These are phyloP conservation scores for Apistogramma diplotaenia DNA, from an alignment of 2,113 vertebrate genomes.

Conservation along the genomic window DNA sequence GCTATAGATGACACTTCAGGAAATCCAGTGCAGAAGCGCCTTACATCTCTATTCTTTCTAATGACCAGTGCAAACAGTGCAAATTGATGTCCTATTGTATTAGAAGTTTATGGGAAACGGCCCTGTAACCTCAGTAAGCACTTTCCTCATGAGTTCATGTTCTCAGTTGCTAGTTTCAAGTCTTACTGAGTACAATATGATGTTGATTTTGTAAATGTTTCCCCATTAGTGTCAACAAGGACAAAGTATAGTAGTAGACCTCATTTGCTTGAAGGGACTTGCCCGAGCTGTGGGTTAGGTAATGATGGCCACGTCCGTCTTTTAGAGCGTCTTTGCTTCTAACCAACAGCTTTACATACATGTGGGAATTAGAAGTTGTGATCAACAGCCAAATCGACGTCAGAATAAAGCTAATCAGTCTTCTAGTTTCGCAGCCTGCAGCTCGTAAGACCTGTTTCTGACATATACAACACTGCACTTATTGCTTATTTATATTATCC, in stretches of 20 bases:
- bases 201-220: neutral
- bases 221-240: neutral
- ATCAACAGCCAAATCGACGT: neutral
- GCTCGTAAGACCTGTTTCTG: neutral
- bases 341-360: neutral
- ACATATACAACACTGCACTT: neutral
- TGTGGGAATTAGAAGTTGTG: neutral
- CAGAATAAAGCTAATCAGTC: too few species aligned
- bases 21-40: too few species aligned
- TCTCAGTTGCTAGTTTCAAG: neutral
- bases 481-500: neutral
- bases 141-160: neutral
- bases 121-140: neutral
- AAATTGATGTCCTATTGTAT: too few species aligned
- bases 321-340: neutral
- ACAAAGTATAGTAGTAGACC: neutral
- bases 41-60: too few species aligned
- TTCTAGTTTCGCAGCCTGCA: neutral
- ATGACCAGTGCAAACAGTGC: too few species aligned
- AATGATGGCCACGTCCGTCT: neutral
- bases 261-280: neutral
- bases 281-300: neutral
- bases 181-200: neutral
- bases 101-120: too few species aligned
- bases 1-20: too few species aligned